Percentiles rank a stretch among this genome's conserved stretches.
Conservation (phyloP, 2,113 vertebrate species). For the Oncorhynchus nerka region DNA sequence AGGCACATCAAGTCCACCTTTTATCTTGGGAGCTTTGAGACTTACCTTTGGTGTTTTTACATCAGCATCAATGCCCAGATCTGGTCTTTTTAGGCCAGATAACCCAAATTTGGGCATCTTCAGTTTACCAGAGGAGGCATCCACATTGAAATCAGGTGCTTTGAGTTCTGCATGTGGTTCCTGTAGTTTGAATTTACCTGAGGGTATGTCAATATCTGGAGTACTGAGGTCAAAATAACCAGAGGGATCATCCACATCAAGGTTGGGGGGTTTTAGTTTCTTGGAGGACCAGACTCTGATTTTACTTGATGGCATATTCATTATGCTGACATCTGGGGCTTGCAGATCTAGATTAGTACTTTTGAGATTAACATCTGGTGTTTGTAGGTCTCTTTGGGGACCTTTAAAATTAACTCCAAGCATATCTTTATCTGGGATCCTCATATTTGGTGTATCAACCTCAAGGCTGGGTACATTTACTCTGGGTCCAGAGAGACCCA, state of each 20-base stretch:
- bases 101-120: slow-evolving; percentile 32
- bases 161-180: slow-evolving; percentile 44
- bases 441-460: slow-evolving; percentile 21
- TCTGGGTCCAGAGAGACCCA: slow-evolving; percentile 28
- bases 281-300: slow-evolving; percentile 39
- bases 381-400: background rate
- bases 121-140: slow-evolving; percentile 38
- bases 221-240: slow-evolving; percentile 29
- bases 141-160: slow-evolving; percentile 45
- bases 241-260: slow-evolving; percentile 54
- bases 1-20: slow-evolving; percentile 28
- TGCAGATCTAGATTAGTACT: background rate
- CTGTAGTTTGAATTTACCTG: slow-evolving; percentile 40
- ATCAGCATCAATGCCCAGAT: slow-evolving; percentile 8
- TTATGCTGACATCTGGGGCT: background rate
- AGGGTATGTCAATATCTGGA: slow-evolving; percentile 12
- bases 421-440: background rate
- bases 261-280: slow-evolving; percentile 45
- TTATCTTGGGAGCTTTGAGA: slow-evolving; percentile 39
- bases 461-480: slow-evolving; percentile 23
- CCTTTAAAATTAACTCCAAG: background rate
- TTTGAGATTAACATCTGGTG: background rate
- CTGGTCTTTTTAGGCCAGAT: slow-evolving; percentile 1
- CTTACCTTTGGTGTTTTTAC: slow-evolving; percentile 34
- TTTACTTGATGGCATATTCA: slow-evolving; percentile 21